Conservation (phyloP, 2,888 invertebrate genomes). For the Hyppa rectilinea region DNA sequence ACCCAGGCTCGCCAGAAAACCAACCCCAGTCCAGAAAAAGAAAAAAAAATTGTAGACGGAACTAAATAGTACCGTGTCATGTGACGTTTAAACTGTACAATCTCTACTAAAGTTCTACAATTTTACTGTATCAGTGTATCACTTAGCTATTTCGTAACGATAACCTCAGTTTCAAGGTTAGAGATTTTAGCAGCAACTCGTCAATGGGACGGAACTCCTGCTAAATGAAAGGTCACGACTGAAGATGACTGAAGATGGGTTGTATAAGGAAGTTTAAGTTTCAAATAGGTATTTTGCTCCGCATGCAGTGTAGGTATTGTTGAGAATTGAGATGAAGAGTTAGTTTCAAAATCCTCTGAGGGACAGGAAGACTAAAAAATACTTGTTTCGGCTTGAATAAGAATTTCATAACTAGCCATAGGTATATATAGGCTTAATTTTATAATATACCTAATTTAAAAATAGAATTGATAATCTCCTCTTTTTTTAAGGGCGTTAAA, state of each 20-base stretch:
- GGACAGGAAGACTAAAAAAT: neutral
- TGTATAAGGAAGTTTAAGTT: neutral
- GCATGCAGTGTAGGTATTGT: neutral
- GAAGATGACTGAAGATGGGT: conserved; percentile 56
- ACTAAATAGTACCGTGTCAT: conserved; percentile 14
- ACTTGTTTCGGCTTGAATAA: neutral
- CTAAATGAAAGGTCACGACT: conserved; percentile 80
- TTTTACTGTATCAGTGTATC: conserved; percentile 57
- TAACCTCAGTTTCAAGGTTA: conserved; percentile 76
- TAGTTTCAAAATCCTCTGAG: neutral
- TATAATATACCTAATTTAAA: no score
- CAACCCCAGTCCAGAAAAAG: no score
- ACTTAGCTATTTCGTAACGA: conserved; percentile 65
- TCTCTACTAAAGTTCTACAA: conserved; percentile 24
- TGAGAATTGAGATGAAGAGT: neutral
- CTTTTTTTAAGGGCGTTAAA: no score
- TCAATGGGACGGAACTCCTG: conserved; percentile 73
- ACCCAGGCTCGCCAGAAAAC: no score
- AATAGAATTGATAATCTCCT: no score
- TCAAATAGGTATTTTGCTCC: neutral
- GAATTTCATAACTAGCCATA: neutral
- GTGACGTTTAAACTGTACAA: conserved; percentile 1
- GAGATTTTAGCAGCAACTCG: conserved; percentile 81
- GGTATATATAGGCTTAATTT: no score
- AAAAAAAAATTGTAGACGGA: neutral